Evolutionary conservation across 2,888 invertebrate genomes (phyloP), one percentile per base, ranked within the genome.

Genomic region (Brassicogethes aeneus): DNA sequence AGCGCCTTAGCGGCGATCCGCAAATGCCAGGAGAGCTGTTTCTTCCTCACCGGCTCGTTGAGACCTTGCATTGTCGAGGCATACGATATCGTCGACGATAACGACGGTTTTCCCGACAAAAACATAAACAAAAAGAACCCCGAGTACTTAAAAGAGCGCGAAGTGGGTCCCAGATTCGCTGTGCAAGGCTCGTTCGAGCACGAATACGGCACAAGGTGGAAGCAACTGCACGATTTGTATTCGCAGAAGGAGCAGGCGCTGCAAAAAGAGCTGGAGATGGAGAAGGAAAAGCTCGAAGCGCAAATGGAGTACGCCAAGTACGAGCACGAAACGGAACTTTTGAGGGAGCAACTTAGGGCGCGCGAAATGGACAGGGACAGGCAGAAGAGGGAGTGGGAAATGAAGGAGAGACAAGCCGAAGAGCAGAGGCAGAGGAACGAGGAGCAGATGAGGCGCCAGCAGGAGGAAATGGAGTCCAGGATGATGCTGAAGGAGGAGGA

Each of bases 171-270:
- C 2, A 79, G 96, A 23, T 92, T 99, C 66, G 93, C 95, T 0
- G 82, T 84, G 41, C 68, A 77, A 0, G 85, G 82, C 39, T 85
- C 89, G 44, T 96, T 97, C 68, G 97, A 99, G 64, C 89, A 85
- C 64, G 94, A 96, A 59, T 96, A 95, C 70, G 96, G 95, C 8
- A 85, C 89, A 46, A 83, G 94, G 48, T 97, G 97, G 95, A 96
- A 97, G 70, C 91, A 94, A 59, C 72, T 99, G 44, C 88, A 91
- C 62, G 92, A 94, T 59, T 72, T 94, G 33, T 92, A 89, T 65
- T 85, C 87, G 52, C 88, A 92, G 59, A 92, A 95, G 56, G 85
- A 89, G 60, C 86, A 88, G 44, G 83, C 88, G 2, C 70, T 95
- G 2, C 90, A 93, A 59, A 81, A 90, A 42, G 95, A 97, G 68